Base-by-base conservation (phyloP, 2,797 vertebrate genomes). In the Xiphophorus birchmanni region DNA sequence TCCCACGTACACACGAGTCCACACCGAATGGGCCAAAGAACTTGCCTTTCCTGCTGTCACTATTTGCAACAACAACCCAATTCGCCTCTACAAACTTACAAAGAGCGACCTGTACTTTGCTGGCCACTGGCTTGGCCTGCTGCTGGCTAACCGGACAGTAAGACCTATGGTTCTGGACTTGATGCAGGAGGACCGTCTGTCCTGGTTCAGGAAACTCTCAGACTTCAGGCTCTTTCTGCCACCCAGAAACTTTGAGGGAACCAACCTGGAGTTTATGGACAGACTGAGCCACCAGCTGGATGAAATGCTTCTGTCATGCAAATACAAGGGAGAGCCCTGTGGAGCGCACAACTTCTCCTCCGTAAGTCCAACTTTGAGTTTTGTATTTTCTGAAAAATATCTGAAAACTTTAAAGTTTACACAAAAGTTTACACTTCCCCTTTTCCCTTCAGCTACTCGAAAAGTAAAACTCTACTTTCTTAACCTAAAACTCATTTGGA, bases 1-100 rank as follows among this genome's bases (percentile, higher is more conserved):
- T 94, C 98, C 98, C 44, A 99, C 98, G 12, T 96, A 98, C 93
- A 99, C 98, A 12, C 95, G 97, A 40, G 94, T 99, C 88, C 97
- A 98, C 92, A 96, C 97, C 1, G 96, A 98, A 94, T 99, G 98
- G 98, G 98, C 97, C 92, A 97, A 97, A 87, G 97, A 98, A 94
- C 94, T 99, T 88, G 90, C 96, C 80, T 99, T 99, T 93, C 98
- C 98, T 40, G 95, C 98, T 2, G 96, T 99, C 93, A 99, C 98
- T n/a, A 96, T 99, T 91, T 99, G 98, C 94, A 99, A 99, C 97
- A 99, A 99, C 95, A 99, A 99, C 94, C 98, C 98, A 0, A 95
- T 99, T 58, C 97, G 98, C 80, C 97, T 99, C 87, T 97, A 97
- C 86, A 97, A 97, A 84, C 97, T 99, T 88, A 98, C 98, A 94